Evolutionary conservation across 2,113 vertebrate genomes (phyloP).

Genomic region (Budorcas taxicolor): DNA sequence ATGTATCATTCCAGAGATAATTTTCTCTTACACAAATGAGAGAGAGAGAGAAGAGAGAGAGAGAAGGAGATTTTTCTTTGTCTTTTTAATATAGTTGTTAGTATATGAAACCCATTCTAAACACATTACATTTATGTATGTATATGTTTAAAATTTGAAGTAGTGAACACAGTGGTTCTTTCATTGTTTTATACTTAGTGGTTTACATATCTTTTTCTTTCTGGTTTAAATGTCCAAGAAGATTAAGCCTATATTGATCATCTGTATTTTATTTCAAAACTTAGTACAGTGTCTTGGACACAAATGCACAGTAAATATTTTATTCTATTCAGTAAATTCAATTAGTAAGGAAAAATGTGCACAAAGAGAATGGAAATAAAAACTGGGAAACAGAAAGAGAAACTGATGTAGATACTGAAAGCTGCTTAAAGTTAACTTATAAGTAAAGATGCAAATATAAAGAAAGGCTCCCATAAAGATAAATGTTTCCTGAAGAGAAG

Average conservation of each 20-base stretch:
- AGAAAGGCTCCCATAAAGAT: not conserved
- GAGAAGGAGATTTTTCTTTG: not conserved
- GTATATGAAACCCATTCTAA: not conserved
- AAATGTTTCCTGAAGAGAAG: not conserved
- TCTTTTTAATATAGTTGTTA: not conserved
- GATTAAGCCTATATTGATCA: not conserved
- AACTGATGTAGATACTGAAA: not conserved
- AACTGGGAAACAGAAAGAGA: not conserved
- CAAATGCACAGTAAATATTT: not conserved
- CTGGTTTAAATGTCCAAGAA: not conserved
- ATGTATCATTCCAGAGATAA: not conserved
- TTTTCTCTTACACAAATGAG: not conserved
- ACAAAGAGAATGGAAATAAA: conserved; percentile 9
- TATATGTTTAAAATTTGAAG: not conserved
- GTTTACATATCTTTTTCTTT: not conserved
- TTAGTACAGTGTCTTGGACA: not conserved
- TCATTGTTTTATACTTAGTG: not conserved
- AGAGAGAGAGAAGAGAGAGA: not conserved
- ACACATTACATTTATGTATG: not conserved
- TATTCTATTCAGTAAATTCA: not conserved
- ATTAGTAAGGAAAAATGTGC: not conserved
- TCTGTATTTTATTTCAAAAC: not conserved
- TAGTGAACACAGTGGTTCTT: not conserved
- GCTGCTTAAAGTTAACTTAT: conserved; percentile 4
- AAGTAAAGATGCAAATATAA: not conserved